Base-by-base conservation (phyloP, 2,797 vertebrate genomes). In the Anguilla megastoma region DNA sequence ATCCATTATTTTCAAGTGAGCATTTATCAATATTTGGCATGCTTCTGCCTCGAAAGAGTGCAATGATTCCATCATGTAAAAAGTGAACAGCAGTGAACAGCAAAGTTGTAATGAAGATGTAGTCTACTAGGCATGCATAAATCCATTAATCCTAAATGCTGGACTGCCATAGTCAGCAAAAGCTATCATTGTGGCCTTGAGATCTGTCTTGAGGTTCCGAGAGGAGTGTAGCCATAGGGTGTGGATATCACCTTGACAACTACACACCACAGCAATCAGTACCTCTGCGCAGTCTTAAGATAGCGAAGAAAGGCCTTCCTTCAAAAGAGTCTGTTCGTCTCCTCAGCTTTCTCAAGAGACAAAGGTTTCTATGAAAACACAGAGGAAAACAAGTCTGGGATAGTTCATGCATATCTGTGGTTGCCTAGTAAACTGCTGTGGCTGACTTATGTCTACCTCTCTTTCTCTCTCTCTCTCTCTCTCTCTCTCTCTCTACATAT, bases 341-440 rank as follows among this genome's bases (percentile, higher is more conserved):
- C 36, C 79, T 82, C 12, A 10, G 45, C 79, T 82, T 48, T n/a
- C 45, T 45, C 21, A 48, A 27, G 41, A 82, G 79, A 82, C 79
- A 82, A 82, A 50, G 79, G 79, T 82, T 82, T 82, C 79, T 45
- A 82, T 82, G 79, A 50, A 82, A 82, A 82, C 76, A 82, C 21
- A 50, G 79, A 45, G 45, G 45, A 45, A 82, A 82, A 82, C 79
- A 82, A 82, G 45, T n/a, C 79, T 82, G 21, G 41, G 16, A n/a
- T 82, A n/a, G 45, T 45, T 82, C 33, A 82, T 82, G 79, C 79
- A 82, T 50, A n/a, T 82, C 27, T 50, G 45, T 82, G 79, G 79
- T 82, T 82, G 79, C 79, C 21, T 21, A n/a, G 79, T 45, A 48
- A 18, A 45, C 74, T 45, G 12, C 24, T 48, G 79, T 50, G 45